Percentiles rank a stretch among this genome's conserved stretches.
Conservation (phyloP, 2,888 invertebrate species). For the Zeuzera pyrina region DNA sequence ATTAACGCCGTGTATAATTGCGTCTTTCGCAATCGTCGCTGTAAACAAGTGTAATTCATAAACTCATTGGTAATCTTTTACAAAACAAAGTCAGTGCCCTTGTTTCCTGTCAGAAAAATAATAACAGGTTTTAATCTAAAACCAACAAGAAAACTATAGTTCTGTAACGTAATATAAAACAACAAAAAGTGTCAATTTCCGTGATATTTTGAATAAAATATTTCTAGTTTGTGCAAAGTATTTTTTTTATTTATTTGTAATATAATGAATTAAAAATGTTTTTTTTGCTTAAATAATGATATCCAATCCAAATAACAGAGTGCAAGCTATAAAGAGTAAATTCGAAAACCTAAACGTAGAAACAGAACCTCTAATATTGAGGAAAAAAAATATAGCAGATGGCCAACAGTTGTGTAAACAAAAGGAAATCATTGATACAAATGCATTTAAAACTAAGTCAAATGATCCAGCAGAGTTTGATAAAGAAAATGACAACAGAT, state of each 20-base stretch:
- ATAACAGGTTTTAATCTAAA: too few relatives aligned
- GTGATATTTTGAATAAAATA: constrained; percentile 12
- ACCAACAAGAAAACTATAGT: too few relatives aligned
- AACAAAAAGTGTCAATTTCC: constrained; percentile 7
- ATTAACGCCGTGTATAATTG: too few relatives aligned
- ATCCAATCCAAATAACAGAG: constrained; percentile 68
- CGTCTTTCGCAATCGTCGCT: too few relatives aligned
- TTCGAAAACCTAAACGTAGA: constrained; percentile 70
- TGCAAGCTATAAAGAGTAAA: constrained; percentile 77
- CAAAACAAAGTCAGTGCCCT: too few relatives aligned
- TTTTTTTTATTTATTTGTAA: neutral
- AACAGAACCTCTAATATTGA: constrained; percentile 25
- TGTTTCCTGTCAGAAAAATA: too few relatives aligned
- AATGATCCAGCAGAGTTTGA: constrained; percentile 5
- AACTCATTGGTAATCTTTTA: too few relatives aligned
- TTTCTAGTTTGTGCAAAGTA: constrained; percentile 9
- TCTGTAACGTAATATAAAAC: neutral
- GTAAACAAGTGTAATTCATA: too few relatives aligned
- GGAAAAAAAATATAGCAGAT: constrained; percentile 16
- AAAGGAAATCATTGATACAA: neutral
- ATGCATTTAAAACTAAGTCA: too few relatives aligned
- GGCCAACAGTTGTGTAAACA: constrained; percentile 24
- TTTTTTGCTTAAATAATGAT: constrained; percentile 48
- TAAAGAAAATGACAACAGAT: constrained; percentile 12
- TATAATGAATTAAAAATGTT: constrained; percentile 4